A percentile compares a stretch with the other conserved stretches of the same genome.
Evolutionary conservation across 2,888 invertebrate genomes (phyloP).

Genomic region (Myathropa florea): DNA sequence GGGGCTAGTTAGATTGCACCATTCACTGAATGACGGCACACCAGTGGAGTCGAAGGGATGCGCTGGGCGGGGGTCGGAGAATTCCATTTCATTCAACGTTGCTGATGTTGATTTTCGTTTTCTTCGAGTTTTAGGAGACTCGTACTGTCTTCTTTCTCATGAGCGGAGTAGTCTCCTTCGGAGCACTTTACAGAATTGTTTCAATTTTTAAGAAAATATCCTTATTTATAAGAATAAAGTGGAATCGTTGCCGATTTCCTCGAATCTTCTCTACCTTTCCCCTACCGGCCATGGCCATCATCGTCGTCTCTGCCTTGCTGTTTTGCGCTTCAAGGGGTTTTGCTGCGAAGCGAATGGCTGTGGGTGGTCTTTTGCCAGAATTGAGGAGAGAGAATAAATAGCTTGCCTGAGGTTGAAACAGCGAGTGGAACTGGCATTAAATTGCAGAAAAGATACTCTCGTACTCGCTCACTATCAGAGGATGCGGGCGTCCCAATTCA

Average conservation of each 20-base stretch:
- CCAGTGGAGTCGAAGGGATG: not conserved
- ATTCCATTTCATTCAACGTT: slow-evolving; percentile 62
- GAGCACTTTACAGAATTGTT: slow-evolving; percentile 70
- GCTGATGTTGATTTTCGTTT: slow-evolving; percentile 62
- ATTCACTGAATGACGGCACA: not conserved
- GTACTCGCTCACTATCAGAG: not conserved
- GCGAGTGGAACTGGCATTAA: not conserved
- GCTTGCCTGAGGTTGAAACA: slow-evolving; percentile 9
- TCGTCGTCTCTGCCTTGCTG: not conserved
- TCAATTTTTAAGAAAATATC: slow-evolving; percentile 70
- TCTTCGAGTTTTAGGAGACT: slow-evolving; percentile 13
- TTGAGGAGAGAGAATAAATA: slow-evolving; percentile 21
- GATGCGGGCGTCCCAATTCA: not conserved
- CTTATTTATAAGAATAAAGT: slow-evolving; percentile 65
- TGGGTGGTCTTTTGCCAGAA: slow-evolving; percentile 40
- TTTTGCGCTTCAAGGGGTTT: not conserved
- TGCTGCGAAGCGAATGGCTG: not conserved
- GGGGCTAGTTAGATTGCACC: not conserved
- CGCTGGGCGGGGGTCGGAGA: slow-evolving; percentile 1
- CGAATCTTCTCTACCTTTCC: not conserved
- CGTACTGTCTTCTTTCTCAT: slow-evolving; percentile 6
- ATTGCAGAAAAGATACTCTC: slow-evolving; percentile 8
- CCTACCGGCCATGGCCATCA: not conserved
- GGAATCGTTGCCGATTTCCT: slow-evolving; percentile 57
- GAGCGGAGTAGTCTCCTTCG: slow-evolving; percentile 35